Percentiles rank a stretch among this genome's conserved stretches.
Evolutionary conservation across 2,888 invertebrate genomes (phyloP).

Genomic region (Oxyscelio sp.): DNA sequence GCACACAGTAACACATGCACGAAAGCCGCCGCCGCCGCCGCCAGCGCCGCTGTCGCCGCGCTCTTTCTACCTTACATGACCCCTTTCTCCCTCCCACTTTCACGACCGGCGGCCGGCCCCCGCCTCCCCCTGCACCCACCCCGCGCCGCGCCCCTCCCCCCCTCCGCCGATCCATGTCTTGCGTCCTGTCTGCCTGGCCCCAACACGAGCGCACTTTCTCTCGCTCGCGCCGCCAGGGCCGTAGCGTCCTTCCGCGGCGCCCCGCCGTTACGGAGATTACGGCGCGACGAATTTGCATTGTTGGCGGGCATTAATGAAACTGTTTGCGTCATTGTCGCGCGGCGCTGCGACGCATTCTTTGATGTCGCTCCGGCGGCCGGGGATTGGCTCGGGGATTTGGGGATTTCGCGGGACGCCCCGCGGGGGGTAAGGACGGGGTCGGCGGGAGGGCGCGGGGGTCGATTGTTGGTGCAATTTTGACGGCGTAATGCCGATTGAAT

Average conservation of each 20-base stretch:
- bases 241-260: slow-evolving; percentile 37
- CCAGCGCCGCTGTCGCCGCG: slow-evolving; percentile 39
- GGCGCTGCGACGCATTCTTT: slow-evolving; percentile 38
- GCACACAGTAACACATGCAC: slow-evolving; percentile 68
- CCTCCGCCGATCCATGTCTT: slow-evolving; percentile 35
- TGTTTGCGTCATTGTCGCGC: slow-evolving; percentile 60
- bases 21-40: slow-evolving; percentile 57
- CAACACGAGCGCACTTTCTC: slow-evolving; percentile 64
- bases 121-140: background rate
- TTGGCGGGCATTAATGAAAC: slow-evolving; percentile 58
- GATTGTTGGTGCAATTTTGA: slow-evolving; percentile 37
- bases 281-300: slow-evolving; percentile 57
- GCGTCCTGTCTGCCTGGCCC: slow-evolving; percentile 57
- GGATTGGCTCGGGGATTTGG: slow-evolving; percentile 34
- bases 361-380: slow-evolving; percentile 21
- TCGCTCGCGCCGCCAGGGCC: slow-evolving; percentile 53
- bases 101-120: slow-evolving; percentile 46
- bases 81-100: slow-evolving; percentile 65
- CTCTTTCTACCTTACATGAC: slow-evolving; percentile 60
- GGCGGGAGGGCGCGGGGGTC: background rate
- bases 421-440: background rate
- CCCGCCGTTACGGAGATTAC: slow-evolving; percentile 52
- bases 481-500: slow-evolving; percentile 27
- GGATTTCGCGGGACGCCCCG: slow-evolving; percentile 15
- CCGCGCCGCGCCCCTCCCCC: slow-evolving; percentile 53